Conservation (phyloP, 2,888 invertebrate genomes). For the Apamea crenata region DNA sequence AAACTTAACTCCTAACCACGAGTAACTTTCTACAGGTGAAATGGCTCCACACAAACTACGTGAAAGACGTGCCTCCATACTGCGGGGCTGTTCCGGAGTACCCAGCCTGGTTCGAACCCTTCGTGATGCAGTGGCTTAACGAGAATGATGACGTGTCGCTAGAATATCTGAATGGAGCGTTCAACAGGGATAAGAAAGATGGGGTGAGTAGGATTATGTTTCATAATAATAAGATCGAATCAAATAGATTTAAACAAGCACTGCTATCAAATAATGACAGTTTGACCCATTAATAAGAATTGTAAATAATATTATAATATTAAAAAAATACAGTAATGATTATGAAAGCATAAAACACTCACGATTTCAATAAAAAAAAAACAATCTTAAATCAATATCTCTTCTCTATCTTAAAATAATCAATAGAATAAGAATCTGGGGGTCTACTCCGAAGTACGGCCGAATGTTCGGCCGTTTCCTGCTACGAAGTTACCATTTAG, state of each 20-base stretch:
- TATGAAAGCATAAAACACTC: not conserved
- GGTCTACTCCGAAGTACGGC: too few species aligned
- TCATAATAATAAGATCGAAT: not conserved
- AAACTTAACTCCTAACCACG: not conserved
- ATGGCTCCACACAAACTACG: slow-evolving; percentile 99
- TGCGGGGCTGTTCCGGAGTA: slow-evolving; percentile 99
- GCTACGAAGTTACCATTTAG: too few species aligned
- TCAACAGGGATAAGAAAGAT: slow-evolving; percentile 98
- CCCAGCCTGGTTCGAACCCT: slow-evolving; percentile 99
- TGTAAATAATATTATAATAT: not conserved
- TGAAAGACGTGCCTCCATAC: slow-evolving; percentile 99
- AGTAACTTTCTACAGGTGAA: slow-evolving; percentile 91
- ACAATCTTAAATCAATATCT: not conserved
- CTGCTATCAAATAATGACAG: not conserved
- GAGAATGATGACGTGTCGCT: slow-evolving; percentile 99
- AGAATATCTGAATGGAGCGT: slow-evolving; percentile 99
- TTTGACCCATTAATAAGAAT: not conserved
- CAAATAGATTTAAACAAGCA: not conserved
- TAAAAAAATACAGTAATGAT: not conserved
- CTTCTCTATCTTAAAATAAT: too few species aligned
- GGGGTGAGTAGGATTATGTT: slow-evolving; percentile 91
- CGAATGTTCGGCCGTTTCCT: too few species aligned
- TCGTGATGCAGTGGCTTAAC: slow-evolving; percentile 99
- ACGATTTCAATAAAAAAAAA: not conserved
- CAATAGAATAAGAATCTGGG: not conserved